Evolutionary conservation across 2,888 invertebrate species (phyloP).

Genomic region (Eristalis pertinax): DNA sequence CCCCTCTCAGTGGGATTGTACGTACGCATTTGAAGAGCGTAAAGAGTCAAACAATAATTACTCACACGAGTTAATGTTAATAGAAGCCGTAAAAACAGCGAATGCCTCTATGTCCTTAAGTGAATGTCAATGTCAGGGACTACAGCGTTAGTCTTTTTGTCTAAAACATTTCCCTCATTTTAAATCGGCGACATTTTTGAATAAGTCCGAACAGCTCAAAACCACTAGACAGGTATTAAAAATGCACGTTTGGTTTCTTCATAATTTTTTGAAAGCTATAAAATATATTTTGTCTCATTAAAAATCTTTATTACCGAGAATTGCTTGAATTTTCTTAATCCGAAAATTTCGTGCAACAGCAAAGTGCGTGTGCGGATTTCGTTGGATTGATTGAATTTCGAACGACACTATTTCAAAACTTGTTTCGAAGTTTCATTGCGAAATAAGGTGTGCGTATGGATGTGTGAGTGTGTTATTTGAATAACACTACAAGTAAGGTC

Average conservation of each 20-base stretch:
- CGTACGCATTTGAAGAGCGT: neutral
- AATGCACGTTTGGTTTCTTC: neutral
- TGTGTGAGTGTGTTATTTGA: constrained; percentile 18
- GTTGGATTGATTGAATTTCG: neutral
- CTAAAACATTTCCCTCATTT: neutral
- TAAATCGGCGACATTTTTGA: neutral
- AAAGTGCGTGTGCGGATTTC: no score
- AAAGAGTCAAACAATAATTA: neutral
- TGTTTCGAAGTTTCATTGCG: constrained; percentile 7
- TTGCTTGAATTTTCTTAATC: no score
- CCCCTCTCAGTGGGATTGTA: no score
- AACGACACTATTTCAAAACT: neutral
- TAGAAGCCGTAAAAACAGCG: neutral
- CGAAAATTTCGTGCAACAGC: no score
- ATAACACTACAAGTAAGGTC: constrained; percentile 61
- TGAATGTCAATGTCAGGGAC: constrained; percentile 13
- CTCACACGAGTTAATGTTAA: neutral
- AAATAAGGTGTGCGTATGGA: constrained; percentile 6
- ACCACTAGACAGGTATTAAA: neutral
- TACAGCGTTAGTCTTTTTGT: neutral
- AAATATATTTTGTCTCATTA: neutral
- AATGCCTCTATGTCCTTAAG: neutral
- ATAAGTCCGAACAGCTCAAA: neutral
- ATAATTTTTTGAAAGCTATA: neutral
- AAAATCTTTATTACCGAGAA: neutral